Percentiles rank a stretch among this genome's conserved stretches.
These are phyloP conservation scores for Bujurquina vittata DNA, from an alignment of 2,113 vertebrate genomes.

Conservation along the genomic window DNA sequence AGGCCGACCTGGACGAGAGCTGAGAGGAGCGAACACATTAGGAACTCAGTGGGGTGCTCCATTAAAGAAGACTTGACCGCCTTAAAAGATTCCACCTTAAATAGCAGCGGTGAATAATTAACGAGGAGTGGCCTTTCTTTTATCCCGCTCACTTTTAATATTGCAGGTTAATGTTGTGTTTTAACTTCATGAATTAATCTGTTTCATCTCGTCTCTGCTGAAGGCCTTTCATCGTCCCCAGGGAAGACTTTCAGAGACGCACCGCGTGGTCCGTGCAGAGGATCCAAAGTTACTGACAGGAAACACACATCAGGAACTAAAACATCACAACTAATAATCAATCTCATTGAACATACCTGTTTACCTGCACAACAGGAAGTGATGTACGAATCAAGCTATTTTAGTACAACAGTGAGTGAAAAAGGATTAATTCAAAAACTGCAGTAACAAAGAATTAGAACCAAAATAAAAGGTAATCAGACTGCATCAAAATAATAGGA, in stretches of 20 bases:
- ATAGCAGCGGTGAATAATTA: neutral
- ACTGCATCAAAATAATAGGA: too few relatives aligned
- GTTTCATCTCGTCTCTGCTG: neutral
- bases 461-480: too few relatives aligned
- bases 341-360: rapidly evolving
- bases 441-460: too few relatives aligned
- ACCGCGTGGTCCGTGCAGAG: neutral
- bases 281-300: neutral
- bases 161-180: neutral
- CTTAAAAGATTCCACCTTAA: neutral
- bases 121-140: neutral
- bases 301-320: neutral
- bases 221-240: neutral
- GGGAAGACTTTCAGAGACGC: neutral
- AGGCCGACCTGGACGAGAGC: conserved; percentile 92
- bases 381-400: neutral
- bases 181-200: neutral
- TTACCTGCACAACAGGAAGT: neutral
- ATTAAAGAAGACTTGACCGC: neutral
- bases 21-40: conserved; percentile 61
- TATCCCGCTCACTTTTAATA: neutral
- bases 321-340: neutral
- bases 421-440: neutral
- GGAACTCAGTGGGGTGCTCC: neutral
- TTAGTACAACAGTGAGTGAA: neutral